phyloP scores from a whole-genome alignment of 2,888 invertebrate species.

The Diaperis boleti region DNA sequence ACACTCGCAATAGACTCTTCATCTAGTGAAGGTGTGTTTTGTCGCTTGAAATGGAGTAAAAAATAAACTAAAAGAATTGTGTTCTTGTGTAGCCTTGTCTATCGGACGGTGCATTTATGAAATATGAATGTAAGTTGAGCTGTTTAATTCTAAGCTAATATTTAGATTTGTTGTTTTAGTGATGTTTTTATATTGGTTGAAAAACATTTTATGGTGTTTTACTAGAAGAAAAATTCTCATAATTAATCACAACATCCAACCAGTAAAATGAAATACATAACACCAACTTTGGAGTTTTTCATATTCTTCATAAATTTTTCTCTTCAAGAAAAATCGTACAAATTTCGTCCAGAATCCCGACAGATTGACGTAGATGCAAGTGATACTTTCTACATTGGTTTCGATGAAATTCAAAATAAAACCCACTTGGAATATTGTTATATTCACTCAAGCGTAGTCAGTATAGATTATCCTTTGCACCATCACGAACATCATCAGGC shows the following conservation, averaged over 20 bases:
- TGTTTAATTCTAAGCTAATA: too few species aligned
- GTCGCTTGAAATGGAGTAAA: too few species aligned
- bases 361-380: neutral
- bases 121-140: too few species aligned
- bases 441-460: neutral
- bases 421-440: conserved; percentile 1
- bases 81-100: too few species aligned
- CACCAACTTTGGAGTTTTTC: neutral
- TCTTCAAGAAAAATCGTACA: conserved; percentile 13
- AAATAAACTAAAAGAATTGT: too few species aligned
- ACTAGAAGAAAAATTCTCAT: neutral
- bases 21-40: neutral
- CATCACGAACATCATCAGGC: neutral
- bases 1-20: neutral
- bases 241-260: neutral
- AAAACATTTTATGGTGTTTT: too few species aligned
- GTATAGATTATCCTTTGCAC: neutral
- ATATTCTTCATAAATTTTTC: neutral
- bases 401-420: conserved; percentile 1
- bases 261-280: too few species aligned
- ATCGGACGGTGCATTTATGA: too few species aligned
- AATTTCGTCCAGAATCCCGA: neutral
- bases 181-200: too few species aligned
- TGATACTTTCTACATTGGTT: conserved; percentile 1
- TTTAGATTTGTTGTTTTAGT: too few species aligned